Percentiles rank a stretch among this genome's conserved stretches.
phyloP scores from a whole-genome alignment of 2,113 vertebrate species.

The Orycteropus afer region DNA sequence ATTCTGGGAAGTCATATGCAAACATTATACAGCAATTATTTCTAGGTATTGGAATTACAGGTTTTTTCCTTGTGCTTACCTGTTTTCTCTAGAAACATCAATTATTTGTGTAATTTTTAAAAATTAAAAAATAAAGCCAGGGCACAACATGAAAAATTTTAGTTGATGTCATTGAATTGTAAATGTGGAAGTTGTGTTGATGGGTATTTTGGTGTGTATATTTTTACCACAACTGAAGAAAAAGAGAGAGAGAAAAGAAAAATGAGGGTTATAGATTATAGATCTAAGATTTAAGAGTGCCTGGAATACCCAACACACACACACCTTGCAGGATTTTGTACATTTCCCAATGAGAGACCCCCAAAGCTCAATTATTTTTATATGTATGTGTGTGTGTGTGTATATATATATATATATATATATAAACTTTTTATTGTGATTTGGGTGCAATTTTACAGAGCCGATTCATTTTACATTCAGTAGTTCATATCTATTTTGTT shows the following conservation, averaged over 20 bases:
- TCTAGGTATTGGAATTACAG: neutral
- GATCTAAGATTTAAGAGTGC: neutral
- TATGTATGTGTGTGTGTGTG: no score
- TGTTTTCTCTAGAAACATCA: neutral
- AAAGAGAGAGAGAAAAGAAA: neutral
- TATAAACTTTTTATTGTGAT: no score
- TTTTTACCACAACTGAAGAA: neutral
- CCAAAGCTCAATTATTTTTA: no score
- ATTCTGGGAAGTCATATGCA: neutral
- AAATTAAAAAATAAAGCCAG: constrained; percentile 4
- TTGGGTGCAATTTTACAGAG: no score
- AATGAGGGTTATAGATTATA: neutral
- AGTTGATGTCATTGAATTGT: neutral
- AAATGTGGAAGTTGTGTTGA: neutral
- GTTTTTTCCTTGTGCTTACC: neutral
- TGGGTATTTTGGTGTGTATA: neutral
- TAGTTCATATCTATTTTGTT: no score
- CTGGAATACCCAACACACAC: neutral
- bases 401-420: no score
- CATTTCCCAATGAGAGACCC: neutral
- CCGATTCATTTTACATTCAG: no score
- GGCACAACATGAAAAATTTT: neutral
- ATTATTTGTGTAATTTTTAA: neutral
- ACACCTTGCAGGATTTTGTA: neutral
- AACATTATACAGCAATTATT: neutral